Evolutionary conservation across 1,140 invertebrate genomes (phyloP).

Genomic region (Megalonaias nervosa): DNA sequence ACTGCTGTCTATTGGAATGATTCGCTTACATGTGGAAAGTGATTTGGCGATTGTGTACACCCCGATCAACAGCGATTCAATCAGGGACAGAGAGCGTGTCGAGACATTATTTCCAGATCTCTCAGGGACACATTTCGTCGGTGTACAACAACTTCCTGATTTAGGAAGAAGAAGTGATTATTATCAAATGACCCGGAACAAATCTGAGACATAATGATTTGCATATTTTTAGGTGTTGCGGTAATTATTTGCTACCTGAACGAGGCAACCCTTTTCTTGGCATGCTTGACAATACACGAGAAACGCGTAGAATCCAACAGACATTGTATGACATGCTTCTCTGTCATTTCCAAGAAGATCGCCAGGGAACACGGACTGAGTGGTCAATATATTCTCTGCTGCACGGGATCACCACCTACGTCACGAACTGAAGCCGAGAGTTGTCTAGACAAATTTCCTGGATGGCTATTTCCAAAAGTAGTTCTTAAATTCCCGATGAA

Average conservation of each 20-base stretch:
- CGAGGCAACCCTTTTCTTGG: conserved; percentile 96
- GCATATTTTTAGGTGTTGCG: conserved; percentile 81
- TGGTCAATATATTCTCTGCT: conserved; percentile 34
- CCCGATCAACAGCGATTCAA: conserved; percentile 12
- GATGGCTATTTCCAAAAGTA: conserved; percentile 26
- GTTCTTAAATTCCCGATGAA: conserved; percentile 74
- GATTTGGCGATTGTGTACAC: conserved; percentile 32
- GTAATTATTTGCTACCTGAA: conserved; percentile 95
- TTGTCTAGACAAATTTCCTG: conserved; percentile 39
- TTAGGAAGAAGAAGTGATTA: too few species aligned
- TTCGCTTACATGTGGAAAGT: conserved; percentile 26
- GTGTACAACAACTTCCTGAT: not conserved
- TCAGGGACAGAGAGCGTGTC: not conserved
- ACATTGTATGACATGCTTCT: conserved; percentile 82
- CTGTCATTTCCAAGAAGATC: conserved; percentile 15
- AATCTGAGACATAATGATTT: not conserved
- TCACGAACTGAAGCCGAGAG: conserved; percentile 37
- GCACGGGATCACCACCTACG: conserved; percentile 34
- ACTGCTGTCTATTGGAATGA: conserved; percentile 42
- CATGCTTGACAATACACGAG: conserved; percentile 90
- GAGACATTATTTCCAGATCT: conserved; percentile 9
- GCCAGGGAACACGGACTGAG: conserved; percentile 27
- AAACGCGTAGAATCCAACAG: conserved; percentile 88
- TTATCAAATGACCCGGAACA: too few species aligned
- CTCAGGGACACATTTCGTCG: conserved; percentile 4